Evolutionary conservation across 2,797 vertebrate genomes (phyloP), one percentile per base, ranked within the genome.

Genomic region (Cyprinodon diabolis): DNA sequence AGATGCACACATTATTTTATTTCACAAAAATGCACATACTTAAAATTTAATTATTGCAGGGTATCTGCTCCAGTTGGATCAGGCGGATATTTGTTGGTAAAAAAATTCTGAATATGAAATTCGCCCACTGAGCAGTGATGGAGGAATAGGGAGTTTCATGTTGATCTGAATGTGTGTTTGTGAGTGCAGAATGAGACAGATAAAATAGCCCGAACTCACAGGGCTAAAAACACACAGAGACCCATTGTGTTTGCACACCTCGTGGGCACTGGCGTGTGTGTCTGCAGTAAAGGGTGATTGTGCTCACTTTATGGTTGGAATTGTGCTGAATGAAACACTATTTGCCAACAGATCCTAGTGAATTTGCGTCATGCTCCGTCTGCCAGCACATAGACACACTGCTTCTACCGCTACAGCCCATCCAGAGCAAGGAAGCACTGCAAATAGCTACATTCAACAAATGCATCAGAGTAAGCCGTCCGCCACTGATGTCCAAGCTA

Each of bases 281-380:
- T 71, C 60, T 63, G 62, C 35, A 37, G 25, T 52, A 77, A 51
- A n/a, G 60, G 51, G 66, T 75, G 78, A 80, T 82, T 85, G 79
- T 85, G 79, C 77, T 90, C 82, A 89, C 80, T 84, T 51, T 83
- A 82, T 82, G 81, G 84, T 82, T 87, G 84, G 86, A 84, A 87
- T 35, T 43, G 65, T 37, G 30, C 78, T 90, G 77, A 90, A 85
- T 89, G 85, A 83, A 68, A 75, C 77, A 77, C 83, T 51, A 52
- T n/a, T n/a, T 81, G 89, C 85, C 87, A 91, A 70, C 68, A 79
- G 78, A 82, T 84, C 82, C 72, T 76, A 83, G 82, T 69, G 69
- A 81, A 84, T 90, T 81, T 89, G 83, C 70, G 77, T 87, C 87
- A 89, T 75, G 66, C 72, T 58, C 57, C 63, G 63, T 81, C 74